A percentile compares a stretch with the other conserved stretches of the same genome.
Evolutionary conservation across 2,113 vertebrate genomes (phyloP).

Genomic region (Shinisaurus crocodilurus): DNA sequence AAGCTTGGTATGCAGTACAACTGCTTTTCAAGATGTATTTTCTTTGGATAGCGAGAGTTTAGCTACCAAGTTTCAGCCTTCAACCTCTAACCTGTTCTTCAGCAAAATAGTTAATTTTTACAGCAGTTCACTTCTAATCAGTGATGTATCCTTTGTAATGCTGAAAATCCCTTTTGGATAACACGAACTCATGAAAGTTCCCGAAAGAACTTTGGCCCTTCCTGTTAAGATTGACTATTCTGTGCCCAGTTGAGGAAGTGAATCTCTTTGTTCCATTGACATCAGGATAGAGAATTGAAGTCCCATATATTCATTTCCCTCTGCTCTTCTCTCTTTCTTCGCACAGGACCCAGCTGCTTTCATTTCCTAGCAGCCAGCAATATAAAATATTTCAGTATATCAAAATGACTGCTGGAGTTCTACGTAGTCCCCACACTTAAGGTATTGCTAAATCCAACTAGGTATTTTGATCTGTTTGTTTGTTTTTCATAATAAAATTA

Average conservation of each 20-base stretch:
- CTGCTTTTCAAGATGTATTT: background rate
- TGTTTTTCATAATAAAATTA: background rate
- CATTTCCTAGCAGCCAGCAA: background rate
- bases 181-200: background rate
- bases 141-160: background rate
- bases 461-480: background rate
- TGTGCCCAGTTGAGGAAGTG: background rate
- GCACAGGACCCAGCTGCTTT: background rate
- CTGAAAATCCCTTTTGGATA: background rate
- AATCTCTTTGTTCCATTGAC: background rate
- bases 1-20: rapidly evolving
- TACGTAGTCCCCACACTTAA: background rate
- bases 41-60: background rate
- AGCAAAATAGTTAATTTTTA: background rate
- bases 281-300: background rate
- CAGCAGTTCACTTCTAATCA: background rate
- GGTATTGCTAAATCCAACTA: background rate
- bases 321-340: background rate
- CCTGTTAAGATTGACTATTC: background rate
- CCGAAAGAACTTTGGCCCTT: background rate
- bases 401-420: background rate
- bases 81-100: background rate
- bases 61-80: background rate
- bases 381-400: background rate
- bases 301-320: background rate